These are phyloP conservation scores for Halcyon badia DNA, from an alignment of 2,797 vertebrate species.

Conservation along the genomic window DNA sequence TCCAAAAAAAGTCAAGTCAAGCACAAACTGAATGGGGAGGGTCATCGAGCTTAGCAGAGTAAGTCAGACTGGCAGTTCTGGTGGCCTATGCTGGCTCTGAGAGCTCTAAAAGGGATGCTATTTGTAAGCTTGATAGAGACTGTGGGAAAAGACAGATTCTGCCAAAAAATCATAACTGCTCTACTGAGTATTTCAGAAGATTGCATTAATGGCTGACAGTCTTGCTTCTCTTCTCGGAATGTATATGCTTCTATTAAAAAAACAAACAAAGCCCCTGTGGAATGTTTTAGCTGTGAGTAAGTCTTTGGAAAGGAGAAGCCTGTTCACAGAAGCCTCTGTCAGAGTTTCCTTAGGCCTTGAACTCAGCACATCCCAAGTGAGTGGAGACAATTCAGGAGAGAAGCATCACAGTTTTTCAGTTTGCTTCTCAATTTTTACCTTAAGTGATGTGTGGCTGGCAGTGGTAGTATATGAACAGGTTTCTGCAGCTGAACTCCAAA, in stretches of 20 bases:
- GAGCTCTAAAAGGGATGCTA: background rate
- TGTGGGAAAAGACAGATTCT: background rate
- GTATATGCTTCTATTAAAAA: background rate
- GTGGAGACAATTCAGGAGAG: background rate
- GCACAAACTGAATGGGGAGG: background rate
- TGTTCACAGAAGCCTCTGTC: background rate
- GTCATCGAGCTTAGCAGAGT: background rate
- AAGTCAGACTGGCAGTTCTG: background rate
- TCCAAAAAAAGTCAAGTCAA: background rate
- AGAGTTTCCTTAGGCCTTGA: background rate
- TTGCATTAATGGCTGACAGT: background rate
- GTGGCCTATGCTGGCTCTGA: background rate
- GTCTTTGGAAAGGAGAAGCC: background rate
- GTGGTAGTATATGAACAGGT: background rate
- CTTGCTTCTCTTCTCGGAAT: background rate
- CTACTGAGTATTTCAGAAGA: background rate
- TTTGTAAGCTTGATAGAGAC: background rate
- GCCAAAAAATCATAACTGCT: background rate
- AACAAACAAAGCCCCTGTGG: background rate
- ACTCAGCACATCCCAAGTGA: background rate
- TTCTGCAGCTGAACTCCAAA: background rate
- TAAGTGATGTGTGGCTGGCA: background rate
- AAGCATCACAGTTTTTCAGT: background rate
- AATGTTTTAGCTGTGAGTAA: background rate
- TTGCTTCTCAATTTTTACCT: background rate